Evolutionary conservation across 2,888 invertebrate species (phyloP).

Genomic region (Nomada fabriciana): DNA sequence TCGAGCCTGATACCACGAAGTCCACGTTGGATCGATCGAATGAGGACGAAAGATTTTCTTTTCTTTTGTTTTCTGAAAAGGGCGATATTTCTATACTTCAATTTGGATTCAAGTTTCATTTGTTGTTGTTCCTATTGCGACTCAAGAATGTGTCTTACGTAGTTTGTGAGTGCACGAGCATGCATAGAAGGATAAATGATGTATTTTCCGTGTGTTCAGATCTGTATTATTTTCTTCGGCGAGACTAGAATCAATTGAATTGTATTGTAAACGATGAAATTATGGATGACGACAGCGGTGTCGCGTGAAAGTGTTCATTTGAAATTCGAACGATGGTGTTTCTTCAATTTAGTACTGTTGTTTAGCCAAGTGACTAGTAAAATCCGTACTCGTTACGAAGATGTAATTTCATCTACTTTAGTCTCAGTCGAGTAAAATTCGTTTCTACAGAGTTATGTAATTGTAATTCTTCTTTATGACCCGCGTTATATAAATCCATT

Average conservation of each 20-base stretch:
- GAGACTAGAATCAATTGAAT: slow-evolving; percentile 8
- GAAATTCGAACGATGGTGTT: slow-evolving; percentile 3
- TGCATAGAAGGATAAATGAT: too few species aligned
- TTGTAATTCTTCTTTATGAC: not conserved
- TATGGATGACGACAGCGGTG: not conserved
- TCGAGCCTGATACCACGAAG: slow-evolving; percentile 4
- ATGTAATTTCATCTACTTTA: not conserved
- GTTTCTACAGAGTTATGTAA: not conserved
- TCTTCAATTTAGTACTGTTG: slow-evolving; percentile 17
- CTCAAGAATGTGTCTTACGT: not conserved
- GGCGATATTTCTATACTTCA: not conserved
- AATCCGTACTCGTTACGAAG: not conserved
- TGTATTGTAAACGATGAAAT: not conserved
- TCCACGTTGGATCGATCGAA: slow-evolving; percentile 6
- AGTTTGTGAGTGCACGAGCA: not conserved
- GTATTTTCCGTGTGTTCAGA: not conserved
- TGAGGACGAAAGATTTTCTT: not conserved
- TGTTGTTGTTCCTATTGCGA: not conserved
- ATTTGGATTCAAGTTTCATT: not conserved
- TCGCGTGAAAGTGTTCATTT: not conserved
- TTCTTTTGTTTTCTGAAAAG: not conserved
- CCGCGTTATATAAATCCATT: too few species aligned
- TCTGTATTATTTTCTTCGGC: not conserved
- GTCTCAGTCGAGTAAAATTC: not conserved
- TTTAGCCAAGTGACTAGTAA: slow-evolving; percentile 13